Evolutionary conservation across 2,797 vertebrate genomes (phyloP), one percentile per base, ranked within the genome.

Genomic region (Crenichthys baileyi): DNA sequence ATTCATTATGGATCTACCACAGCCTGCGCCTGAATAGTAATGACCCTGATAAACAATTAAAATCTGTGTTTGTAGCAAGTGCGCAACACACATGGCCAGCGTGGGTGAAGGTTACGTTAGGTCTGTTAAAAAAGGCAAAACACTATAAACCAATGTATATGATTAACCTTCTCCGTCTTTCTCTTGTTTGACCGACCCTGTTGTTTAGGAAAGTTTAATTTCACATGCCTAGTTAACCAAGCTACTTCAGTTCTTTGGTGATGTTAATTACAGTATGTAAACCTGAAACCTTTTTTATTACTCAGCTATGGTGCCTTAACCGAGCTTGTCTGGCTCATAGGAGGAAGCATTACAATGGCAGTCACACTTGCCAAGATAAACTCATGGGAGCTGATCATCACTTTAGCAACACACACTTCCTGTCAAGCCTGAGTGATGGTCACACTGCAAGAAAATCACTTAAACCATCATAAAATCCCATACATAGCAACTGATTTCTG

Each of bases 11-110:
- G 86, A 91, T 91, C 84, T 79, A 83, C 79, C 77, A 71, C 78
- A 76, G 83, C 85, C 87, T 85, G 87, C 68, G 83, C 87, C 83
- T 77, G 90, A 89, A 92, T 92, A 73, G 91, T 87, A 92, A 92
- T 79, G 85, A 90, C 78, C 85, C 82, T 18, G 82, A 87, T 84
- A 92, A 90, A 92, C 91, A 93, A 93, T 92, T 93, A 90, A 90
- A 92, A 84, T 86, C 74, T 81, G 53, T 55, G 76, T 88, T 87
- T 85, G 79, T 79, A 39, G 78, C 74, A 60, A 77, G 75, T 81
- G 67, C 46, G 44, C 51, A 70, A 73, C 58, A 79, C 70, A 77
- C 15, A 5, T 80, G 83, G 65, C 74, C 70, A n/a, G 41, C 79
- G 81, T 86, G 87, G 78, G 53, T 9, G 5, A 86, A 91, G 89